A percentile compares a stretch with the other conserved stretches of the same genome.
Conservation (phyloP, 2,113 vertebrate species). For the Chionomys nivalis region DNA sequence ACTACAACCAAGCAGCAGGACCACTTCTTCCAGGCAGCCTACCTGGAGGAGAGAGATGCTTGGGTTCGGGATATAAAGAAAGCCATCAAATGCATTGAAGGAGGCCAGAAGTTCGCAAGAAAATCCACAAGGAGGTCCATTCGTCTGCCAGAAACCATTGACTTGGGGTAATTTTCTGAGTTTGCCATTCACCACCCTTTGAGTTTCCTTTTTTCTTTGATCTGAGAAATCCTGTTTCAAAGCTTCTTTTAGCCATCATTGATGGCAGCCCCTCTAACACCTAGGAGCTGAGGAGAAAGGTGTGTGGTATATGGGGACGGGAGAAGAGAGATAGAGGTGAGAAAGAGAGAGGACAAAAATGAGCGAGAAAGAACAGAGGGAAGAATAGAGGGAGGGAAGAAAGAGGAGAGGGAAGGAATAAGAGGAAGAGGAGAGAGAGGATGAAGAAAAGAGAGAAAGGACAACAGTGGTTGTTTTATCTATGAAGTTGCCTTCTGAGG, state of each 20-base stretch:
- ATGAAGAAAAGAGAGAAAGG: too few relatives aligned
- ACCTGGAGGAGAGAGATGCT: slow-evolving; percentile 94
- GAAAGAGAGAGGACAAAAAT: not conserved
- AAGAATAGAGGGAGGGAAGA: not conserved
- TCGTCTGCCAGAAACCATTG: slow-evolving; percentile 92
- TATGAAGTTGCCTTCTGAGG: not conserved
- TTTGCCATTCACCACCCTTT: not conserved
- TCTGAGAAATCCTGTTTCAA: not conserved
- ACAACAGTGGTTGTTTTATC: not conserved
- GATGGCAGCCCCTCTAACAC: not conserved
- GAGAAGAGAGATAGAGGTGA: not conserved
- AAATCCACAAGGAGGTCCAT: slow-evolving; percentile 96
- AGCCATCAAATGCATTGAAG: slow-evolving; percentile 89
- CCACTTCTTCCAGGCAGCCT: slow-evolving; percentile 96
- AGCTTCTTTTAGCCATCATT: slow-evolving; percentile 6
- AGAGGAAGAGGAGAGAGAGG: not conserved
- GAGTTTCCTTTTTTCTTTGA: rapidly evolving
- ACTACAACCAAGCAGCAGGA: slow-evolving; percentile 93
- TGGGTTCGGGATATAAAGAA: slow-evolving; percentile 96
- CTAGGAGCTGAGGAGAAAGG: not conserved
- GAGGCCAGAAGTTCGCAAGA: slow-evolving; percentile 93
- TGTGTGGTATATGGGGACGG: not conserved
- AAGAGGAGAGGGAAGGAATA: not conserved
- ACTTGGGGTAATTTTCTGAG: slow-evolving; percentile 88
- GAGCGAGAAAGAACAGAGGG: rapidly evolving